phyloP scores from a whole-genome alignment of 64 coral and sea anemone species.

The Astreopora myriophthalma region DNA sequence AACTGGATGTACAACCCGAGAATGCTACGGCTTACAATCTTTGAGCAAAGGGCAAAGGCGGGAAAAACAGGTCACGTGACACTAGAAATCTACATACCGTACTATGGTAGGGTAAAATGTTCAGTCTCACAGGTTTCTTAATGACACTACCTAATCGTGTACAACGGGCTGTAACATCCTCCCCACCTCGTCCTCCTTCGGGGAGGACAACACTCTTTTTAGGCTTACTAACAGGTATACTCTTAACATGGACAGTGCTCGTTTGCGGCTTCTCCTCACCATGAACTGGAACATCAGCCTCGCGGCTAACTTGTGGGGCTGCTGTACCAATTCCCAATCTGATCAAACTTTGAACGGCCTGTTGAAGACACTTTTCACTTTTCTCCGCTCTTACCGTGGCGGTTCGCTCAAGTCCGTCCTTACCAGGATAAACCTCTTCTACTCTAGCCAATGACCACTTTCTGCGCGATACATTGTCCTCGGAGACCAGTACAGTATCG shows the following conservation, averaged over 20 bases:
- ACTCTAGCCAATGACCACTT: slow-evolving; percentile 23
- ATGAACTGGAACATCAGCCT: neutral
- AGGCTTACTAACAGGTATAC: neutral
- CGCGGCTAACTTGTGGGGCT: neutral
- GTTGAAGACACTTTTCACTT: neutral
- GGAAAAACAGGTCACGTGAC: too few relatives aligned
- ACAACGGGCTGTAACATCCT: too few relatives aligned
- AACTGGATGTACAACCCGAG: too few relatives aligned
- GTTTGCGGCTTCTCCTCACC: neutral
- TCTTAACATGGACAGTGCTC: neutral
- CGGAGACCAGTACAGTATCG: slow-evolving; percentile 49
- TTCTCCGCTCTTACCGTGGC: neutral
- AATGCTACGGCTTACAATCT: too few relatives aligned
- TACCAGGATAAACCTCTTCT: neutral
- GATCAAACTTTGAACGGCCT: slow-evolving; percentile 9
- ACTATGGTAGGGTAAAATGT: too few relatives aligned
- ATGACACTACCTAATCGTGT: too few relatives aligned
- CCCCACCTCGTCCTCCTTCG: too few relatives aligned
- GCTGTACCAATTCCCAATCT: neutral
- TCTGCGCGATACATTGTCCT: slow-evolving; percentile 20
- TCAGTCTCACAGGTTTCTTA: too few relatives aligned
- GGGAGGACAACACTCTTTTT: neutral
- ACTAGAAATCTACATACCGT: too few relatives aligned
- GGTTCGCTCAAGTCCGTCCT: slow-evolving; percentile 24
- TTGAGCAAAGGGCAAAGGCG: too few relatives aligned